phyloP scores from a whole-genome alignment of 1,140 invertebrate genomes.

The Sinella curviseta region DNA sequence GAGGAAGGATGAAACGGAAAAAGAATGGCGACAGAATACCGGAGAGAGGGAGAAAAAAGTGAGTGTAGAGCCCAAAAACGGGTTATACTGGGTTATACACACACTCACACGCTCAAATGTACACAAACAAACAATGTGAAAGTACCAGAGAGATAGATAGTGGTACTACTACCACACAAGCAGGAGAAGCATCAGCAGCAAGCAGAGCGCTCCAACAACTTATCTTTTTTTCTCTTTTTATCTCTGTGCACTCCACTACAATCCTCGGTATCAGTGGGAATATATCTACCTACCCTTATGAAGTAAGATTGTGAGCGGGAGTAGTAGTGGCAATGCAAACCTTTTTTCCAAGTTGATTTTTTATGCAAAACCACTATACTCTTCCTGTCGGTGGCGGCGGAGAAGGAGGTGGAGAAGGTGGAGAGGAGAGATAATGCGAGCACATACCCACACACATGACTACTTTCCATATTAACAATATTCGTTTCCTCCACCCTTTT shows the following conservation, averaged over 20 bases:
- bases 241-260: neutral
- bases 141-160: neutral
- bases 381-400: neutral
- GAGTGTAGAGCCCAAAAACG: neutral
- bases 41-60: constrained; percentile 6
- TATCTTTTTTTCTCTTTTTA: neutral
- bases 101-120: neutral
- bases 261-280: neutral
- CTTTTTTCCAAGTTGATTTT: neutral
- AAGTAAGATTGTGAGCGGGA: neutral
- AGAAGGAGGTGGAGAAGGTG: neutral
- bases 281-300: neutral
- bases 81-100: neutral
- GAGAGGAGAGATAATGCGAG: neutral
- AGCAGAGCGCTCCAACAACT: neutral
- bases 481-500: neutral
- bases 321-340: neutral
- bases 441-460: neutral
- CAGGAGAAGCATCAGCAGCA: too few species aligned
- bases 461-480: constrained; percentile 1
- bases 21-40: constrained; percentile 24
- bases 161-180: neutral
- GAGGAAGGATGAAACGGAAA: constrained; percentile 15
- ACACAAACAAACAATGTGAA: constrained; percentile 18
- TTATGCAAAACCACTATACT: neutral